These are phyloP conservation scores for Ceratina australensis DNA, from an alignment of 1,140 invertebrate species.

Conservation along the genomic window DNA sequence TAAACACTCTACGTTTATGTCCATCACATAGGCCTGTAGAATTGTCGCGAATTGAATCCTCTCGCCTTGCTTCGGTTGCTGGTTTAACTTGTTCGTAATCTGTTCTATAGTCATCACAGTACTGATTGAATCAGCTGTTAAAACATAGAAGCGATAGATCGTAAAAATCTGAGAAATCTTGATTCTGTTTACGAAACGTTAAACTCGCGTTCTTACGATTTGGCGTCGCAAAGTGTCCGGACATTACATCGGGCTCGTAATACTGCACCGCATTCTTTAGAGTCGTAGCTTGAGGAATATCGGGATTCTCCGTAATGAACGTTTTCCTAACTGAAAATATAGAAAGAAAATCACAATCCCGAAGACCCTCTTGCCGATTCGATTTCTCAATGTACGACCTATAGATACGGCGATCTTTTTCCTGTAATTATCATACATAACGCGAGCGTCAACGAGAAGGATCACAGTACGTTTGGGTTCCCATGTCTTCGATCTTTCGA, in stretches of 20 bases:
- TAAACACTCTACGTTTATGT: constrained; percentile 75
- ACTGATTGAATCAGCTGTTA: constrained; percentile 73
- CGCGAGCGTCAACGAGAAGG: constrained; percentile 74
- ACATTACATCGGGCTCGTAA: constrained; percentile 58
- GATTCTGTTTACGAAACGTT: no score
- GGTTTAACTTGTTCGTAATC: constrained; percentile 73
- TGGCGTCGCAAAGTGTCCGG: constrained; percentile 69
- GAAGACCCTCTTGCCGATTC: no score
- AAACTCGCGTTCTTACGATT: constrained; percentile 68
- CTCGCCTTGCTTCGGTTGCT: constrained; percentile 37
- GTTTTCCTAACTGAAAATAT: constrained; percentile 70
- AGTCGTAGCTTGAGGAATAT: constrained; percentile 67
- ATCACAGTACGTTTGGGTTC: constrained; percentile 71
- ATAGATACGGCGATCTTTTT: constrained; percentile 70
- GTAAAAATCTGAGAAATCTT: background rate
- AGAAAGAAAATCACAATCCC: background rate
- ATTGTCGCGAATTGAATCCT: constrained; percentile 76
- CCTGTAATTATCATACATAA: constrained; percentile 73
- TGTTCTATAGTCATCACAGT: constrained; percentile 77
- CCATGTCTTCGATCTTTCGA: constrained; percentile 71
- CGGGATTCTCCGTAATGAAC: constrained; percentile 77
- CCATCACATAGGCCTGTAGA: constrained; percentile 73
- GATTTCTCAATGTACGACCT: constrained; percentile 49
- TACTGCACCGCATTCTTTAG: constrained; percentile 65
- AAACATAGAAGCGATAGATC: background rate